phyloP scores from a whole-genome alignment of 2,888 invertebrate species.

The Drosophila leonis region DNA sequence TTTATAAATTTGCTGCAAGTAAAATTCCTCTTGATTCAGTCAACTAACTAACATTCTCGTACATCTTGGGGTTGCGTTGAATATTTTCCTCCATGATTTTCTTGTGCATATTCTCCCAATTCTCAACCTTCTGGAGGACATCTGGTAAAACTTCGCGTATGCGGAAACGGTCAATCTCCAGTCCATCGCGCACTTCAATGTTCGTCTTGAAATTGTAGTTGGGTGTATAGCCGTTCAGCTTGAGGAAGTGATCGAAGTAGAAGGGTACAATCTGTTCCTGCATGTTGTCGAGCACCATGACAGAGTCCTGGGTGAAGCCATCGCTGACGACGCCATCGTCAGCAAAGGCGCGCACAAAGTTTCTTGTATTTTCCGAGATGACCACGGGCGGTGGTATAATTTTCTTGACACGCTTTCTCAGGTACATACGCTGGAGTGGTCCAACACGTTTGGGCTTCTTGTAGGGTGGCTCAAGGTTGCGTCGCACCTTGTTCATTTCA shows the following conservation, averaged over 20 bases:
- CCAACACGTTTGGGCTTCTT: slow-evolving; percentile 69
- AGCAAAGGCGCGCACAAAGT: slow-evolving; percentile 83
- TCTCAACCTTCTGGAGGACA: slow-evolving; percentile 67
- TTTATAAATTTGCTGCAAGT: slow-evolving; percentile 12
- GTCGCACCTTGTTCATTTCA: slow-evolving; percentile 82
- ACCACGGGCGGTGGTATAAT: slow-evolving; percentile 39
- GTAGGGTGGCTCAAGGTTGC: slow-evolving; percentile 82
- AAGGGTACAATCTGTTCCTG: slow-evolving; percentile 84
- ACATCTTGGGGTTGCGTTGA: slow-evolving; percentile 82
- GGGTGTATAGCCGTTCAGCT: slow-evolving; percentile 83
- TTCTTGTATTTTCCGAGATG: slow-evolving; percentile 77
- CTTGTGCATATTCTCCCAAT: slow-evolving; percentile 74
- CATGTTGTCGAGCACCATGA: slow-evolving; percentile 72
- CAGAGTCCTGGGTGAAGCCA: slow-evolving; percentile 64
- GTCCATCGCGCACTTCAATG: slow-evolving; percentile 82
- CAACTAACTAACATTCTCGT: slow-evolving; percentile 76
- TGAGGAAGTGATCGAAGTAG: slow-evolving; percentile 84
- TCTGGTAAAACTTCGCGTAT: slow-evolving; percentile 70
- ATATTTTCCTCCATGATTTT: slow-evolving; percentile 84
- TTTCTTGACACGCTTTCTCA: slow-evolving; percentile 64
- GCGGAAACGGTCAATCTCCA: slow-evolving; percentile 73
- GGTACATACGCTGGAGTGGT: slow-evolving; percentile 71
- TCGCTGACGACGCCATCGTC: slow-evolving; percentile 69
- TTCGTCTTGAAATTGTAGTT: slow-evolving; percentile 84
- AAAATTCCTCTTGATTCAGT: not conserved